phyloP scores from a whole-genome alignment of 2,888 invertebrate genomes.

The Lasioglossum vierecki region DNA sequence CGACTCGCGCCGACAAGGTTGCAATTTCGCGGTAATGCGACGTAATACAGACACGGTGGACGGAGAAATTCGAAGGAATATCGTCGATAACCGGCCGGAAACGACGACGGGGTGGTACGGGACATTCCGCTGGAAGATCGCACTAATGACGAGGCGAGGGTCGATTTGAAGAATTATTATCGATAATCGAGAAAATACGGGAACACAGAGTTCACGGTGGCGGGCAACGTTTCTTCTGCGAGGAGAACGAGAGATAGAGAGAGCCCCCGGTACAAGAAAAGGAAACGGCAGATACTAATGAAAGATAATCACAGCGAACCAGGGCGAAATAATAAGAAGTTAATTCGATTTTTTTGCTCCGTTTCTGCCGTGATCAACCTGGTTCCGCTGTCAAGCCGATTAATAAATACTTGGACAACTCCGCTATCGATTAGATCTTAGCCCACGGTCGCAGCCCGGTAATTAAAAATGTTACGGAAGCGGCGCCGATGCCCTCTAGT shows the following conservation, averaged over 20 bases:
- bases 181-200: conserved; percentile 51
- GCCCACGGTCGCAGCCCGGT: background rate
- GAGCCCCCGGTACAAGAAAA: background rate
- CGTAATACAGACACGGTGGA: conserved; percentile 21
- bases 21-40: conserved; percentile 52
- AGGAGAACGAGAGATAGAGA: background rate
- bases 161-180: conserved; percentile 37
- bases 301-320: conserved; percentile 11
- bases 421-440: conserved; percentile 26
- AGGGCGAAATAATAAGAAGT: conserved; percentile 17
- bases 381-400: background rate
- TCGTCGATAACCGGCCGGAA: conserved; percentile 48
- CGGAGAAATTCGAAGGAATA: conserved; percentile 35
- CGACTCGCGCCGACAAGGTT: conserved; percentile 31
- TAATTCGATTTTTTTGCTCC: conserved; percentile 28
- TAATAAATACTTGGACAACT: conserved; percentile 34
- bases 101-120: conserved; percentile 1
- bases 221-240: background rate
- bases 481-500: background rate
- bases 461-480: conserved; percentile 43
- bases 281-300: conserved; percentile 13
- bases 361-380: background rate
- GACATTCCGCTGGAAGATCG: conserved; percentile 36
- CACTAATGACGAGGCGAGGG: conserved; percentile 35
- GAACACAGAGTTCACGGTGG: background rate